Evolutionary conservation across 2,113 vertebrate species (phyloP), one percentile per base, ranked within the genome.

Genomic region (Dryoscopus gambensis): DNA sequence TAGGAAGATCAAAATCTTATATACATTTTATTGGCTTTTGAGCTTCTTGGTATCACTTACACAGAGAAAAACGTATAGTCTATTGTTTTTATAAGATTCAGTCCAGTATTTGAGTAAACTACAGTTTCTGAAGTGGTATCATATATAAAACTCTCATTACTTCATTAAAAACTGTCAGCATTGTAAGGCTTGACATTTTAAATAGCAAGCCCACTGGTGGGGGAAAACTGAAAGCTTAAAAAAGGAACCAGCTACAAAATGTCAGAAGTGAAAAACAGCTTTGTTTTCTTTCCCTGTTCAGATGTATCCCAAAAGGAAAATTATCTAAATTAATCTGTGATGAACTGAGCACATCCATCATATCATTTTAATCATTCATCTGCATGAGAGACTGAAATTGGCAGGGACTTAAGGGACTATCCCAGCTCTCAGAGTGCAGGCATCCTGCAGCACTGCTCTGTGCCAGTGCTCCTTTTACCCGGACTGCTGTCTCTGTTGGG

Each of bases 251-350:
- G 20, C 55, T 86, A 59, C 59, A 86, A 93, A 81, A 88, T 76
- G 85, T 87, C 90, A 89, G 30, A 71, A 71, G 88, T 90, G 95
- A 95, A 95, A 94, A 96, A 74, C 68, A 78, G 56, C 87, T 90
- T 86, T 93, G 79, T 90, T 95, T 96, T 95, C 79, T 59, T 96
- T 92, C 82, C 25, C n/a, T 80, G 27, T 62, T 91, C 71, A 49
- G 67, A 83, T 31, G 23, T 47, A 60, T 87, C 52, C 64, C 84
- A 78, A 91, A 95, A 95, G 71, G 31, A 84, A 94, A 92, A 92
- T 21, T 57, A 92, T 92, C 56, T 84, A 52, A 93, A 93, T 75
- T 78, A 53, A 89, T 86, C 73, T 60, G 28, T 56, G 62, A 53
- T 42, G 76, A 95, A 42, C 80, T 25, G 22, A 96, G 49, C 31